These are phyloP conservation scores for Oxycera nigricornis DNA, from an alignment of 2,888 invertebrate genomes.

Conservation along the genomic window DNA sequence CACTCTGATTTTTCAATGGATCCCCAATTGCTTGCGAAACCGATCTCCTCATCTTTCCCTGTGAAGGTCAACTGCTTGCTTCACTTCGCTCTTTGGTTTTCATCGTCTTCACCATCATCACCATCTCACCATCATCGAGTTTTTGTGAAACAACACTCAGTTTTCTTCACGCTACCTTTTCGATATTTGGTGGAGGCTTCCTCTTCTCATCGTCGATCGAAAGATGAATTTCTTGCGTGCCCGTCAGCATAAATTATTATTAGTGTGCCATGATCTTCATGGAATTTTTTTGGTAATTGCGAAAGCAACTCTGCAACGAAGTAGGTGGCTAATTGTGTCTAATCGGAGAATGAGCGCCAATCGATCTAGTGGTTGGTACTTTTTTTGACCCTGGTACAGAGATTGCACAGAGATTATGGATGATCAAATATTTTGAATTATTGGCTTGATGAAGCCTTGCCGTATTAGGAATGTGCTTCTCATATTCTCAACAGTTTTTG, in stretches of 20 bases:
- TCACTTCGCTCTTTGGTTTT: neutral
- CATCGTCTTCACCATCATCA: neutral
- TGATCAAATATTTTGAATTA: neutral
- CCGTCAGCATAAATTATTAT: neutral
- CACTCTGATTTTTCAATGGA: neutral
- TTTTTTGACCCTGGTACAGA: neutral
- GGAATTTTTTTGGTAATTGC: neutral
- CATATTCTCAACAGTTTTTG: too few relatives aligned
- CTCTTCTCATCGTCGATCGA: neutral
- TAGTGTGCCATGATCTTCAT: slow-evolving; percentile 1
- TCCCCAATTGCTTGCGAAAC: neutral
- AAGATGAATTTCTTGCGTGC: neutral
- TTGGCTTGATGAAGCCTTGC: neutral
- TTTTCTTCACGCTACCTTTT: neutral
- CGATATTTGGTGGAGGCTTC: too few relatives aligned
- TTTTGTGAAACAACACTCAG: neutral
- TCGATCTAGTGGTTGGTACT: neutral
- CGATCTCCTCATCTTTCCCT: neutral
- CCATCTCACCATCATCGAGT: too few relatives aligned
- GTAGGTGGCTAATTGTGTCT: slow-evolving; percentile 1
- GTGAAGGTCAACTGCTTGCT: neutral
- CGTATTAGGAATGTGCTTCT: neutral
- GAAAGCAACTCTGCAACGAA: slow-evolving; percentile 19
- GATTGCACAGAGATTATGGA: neutral
- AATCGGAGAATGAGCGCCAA: neutral